These are phyloP conservation scores for Podiceps cristatus DNA, from an alignment of 2,113 vertebrate genomes.

Conservation along the genomic window DNA sequence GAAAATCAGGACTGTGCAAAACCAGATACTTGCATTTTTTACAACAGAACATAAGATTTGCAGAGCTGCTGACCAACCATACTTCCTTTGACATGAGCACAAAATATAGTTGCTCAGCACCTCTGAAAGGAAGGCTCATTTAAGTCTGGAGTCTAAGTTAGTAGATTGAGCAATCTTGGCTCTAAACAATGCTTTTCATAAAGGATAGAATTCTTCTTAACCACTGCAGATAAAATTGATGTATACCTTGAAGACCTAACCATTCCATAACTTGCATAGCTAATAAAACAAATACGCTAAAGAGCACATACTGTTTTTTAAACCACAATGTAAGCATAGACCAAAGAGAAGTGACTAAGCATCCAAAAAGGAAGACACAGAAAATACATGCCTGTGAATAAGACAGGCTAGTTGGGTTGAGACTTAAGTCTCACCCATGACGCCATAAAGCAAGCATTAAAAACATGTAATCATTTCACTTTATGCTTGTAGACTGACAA, in stretches of 20 bases:
- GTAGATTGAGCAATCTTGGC: neutral
- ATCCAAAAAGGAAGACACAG: neutral
- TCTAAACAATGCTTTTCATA: neutral
- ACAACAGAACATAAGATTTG: neutral
- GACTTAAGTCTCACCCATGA: neutral
- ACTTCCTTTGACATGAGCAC: neutral
- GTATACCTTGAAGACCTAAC: neutral
- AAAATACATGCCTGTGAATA: neutral
- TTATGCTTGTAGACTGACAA: neutral
- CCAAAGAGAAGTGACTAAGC: neutral
- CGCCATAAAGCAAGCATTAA: neutral
- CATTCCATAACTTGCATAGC: neutral
- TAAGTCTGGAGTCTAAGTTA: neutral
- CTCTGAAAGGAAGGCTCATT: neutral
- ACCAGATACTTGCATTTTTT: neutral
- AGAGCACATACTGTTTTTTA: neutral
- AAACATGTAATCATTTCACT: neutral
- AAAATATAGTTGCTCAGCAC: neutral
- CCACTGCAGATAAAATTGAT: neutral
- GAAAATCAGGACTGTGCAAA: neutral
- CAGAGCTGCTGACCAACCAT: neutral
- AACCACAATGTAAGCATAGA: neutral
- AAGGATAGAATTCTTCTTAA: neutral
- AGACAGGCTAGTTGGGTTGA: neutral
- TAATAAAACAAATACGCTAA: neutral